Conservation (phyloP, 1,140 invertebrate species). For the Antheraea mylitta region DNA sequence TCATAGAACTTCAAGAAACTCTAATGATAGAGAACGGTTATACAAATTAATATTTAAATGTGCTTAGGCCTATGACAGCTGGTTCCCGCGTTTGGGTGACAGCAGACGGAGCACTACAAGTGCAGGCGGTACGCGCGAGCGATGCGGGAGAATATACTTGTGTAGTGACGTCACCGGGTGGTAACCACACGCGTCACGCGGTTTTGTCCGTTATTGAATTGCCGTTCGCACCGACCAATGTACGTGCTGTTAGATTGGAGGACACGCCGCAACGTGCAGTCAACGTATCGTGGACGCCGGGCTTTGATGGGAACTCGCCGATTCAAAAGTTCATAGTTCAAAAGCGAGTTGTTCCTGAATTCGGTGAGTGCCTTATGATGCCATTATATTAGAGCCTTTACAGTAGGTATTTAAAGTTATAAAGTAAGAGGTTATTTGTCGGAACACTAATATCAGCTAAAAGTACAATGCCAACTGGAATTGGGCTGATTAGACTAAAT, state of each 20-base stretch:
- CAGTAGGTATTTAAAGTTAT: no score
- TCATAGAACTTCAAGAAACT: no score
- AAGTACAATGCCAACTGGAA: no score
- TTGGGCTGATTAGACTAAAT: no score
- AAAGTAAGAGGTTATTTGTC: no score
- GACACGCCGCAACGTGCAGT: constrained; percentile 83
- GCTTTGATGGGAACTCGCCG: constrained; percentile 98
- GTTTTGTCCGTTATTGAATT: constrained; percentile 94
- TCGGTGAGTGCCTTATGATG: constrained; percentile 79
- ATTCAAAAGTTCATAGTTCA: constrained; percentile 96
- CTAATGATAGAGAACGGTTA: no score
- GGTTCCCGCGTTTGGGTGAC: constrained; percentile 86
- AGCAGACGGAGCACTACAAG: constrained; percentile 88
- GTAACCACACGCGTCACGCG: constrained; percentile 94
- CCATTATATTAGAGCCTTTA: no score
- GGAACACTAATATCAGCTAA: no score
- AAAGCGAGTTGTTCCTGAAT: constrained; percentile 91
- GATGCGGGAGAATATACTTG: constrained; percentile 92
- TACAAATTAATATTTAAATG: neutral
- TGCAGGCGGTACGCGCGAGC: constrained; percentile 88
- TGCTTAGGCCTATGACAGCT: constrained; percentile 81
- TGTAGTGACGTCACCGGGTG: constrained; percentile 91
- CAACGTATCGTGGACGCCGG: constrained; percentile 95
- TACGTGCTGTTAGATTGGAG: constrained; percentile 85
- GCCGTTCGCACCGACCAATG: constrained; percentile 94